Evolutionary conservation across 1,140 invertebrate species (phyloP), one percentile per base, ranked within the genome.

Genomic region (Agraylea sexmaculata): DNA sequence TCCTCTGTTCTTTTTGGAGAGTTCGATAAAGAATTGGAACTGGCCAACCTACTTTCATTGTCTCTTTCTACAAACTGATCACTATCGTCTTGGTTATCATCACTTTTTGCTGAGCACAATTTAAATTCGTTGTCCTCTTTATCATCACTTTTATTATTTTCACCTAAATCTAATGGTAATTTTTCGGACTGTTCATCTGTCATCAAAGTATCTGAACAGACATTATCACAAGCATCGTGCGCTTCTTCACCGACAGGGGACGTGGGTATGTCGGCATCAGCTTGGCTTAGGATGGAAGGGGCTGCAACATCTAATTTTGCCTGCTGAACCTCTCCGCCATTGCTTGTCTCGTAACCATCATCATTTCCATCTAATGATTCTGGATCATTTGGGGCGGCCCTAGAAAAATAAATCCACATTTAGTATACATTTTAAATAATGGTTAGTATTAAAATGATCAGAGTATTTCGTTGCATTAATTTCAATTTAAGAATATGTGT

Each of bases 321-420:
- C 47, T 56, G 59, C 40, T 58, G 59, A 53, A 55, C 59, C 57
- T 66, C 77, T 58, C 82, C 75, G 60, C 83, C 82, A 52, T 78
- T 81, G 66, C 80, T 80, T 46, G 83, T 86, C 68, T 87, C 83
- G 68, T 86, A 86, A 45, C 83, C 83, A 66, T 87, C 83, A 69
- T 87, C 83, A 55, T 81, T 73, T 47, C 74, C 75, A 62, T 85
- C 83, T 52, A 78, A 69, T 50, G 59, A 53, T 55, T 58, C 64
- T 55, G 61, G 58, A 53, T 67, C 63, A 46, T 60, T 62, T 29
- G 56, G 56, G 52, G 55, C 59, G 55, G 63, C n/a, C n/a, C n/a
- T n/a, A n/a, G n/a, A n/a, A n/a, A n/a, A n/a, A n/a, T n/a, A n/a
- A n/a, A n/a, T n/a, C n/a, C n/a, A n/a, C n/a, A n/a, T n/a, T n/a